Evolutionary conservation across 2,888 invertebrate genomes (phyloP).

Genomic region (Caenorhabditis sulstoni): DNA sequence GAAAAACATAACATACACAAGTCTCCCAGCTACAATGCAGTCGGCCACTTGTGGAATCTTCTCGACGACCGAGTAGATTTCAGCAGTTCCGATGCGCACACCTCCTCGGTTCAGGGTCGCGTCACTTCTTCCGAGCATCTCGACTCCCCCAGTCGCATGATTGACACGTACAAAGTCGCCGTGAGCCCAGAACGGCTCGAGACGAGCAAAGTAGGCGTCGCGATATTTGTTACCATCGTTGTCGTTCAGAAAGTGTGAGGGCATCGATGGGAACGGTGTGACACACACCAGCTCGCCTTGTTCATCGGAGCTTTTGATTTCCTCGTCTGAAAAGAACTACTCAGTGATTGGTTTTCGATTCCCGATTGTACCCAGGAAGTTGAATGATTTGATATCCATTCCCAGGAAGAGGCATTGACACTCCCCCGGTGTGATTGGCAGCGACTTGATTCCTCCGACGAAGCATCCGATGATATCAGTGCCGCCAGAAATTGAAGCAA

Average conservation of each 20-base stretch:
- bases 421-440: constrained; percentile 84
- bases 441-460: constrained; percentile 83
- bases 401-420: constrained; percentile 83
- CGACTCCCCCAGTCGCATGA: constrained; percentile 83
- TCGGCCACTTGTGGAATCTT: constrained; percentile 83
- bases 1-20: constrained; percentile 71
- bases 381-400: constrained; percentile 83
- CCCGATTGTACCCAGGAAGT: constrained; percentile 81
- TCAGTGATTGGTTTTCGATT: too few species aligned
- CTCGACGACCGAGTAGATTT: constrained; percentile 84
- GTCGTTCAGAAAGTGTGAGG: constrained; percentile 83
- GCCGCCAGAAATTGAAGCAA: constrained; percentile 82
- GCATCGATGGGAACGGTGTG: constrained; percentile 84
- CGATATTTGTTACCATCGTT: constrained; percentile 62
- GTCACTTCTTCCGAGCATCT: constrained; percentile 84
- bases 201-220: constrained; percentile 69
- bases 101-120: constrained; percentile 84
- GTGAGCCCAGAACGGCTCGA: constrained; percentile 83
- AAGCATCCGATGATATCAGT: constrained; percentile 85
- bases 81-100: constrained; percentile 84
- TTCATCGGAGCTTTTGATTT: constrained; percentile 77
- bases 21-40: constrained; percentile 83
- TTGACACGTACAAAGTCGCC: constrained; percentile 83
- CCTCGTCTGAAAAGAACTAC: constrained; percentile 81
- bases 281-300: constrained; percentile 84